Conservation (phyloP, 2,113 vertebrate genomes). For the Tretioscincus oriximinensis region DNA sequence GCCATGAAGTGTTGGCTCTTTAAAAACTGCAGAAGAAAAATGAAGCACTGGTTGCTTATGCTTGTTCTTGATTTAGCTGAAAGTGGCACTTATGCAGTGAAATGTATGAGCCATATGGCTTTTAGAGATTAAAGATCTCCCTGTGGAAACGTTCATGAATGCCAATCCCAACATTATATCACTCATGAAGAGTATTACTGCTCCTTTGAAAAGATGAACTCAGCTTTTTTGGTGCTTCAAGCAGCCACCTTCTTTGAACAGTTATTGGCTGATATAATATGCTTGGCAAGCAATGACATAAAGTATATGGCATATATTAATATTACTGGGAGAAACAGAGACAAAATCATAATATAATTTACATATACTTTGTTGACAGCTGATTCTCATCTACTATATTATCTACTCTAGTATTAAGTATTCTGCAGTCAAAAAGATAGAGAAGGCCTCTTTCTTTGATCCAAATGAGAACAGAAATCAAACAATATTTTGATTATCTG, state of each 20-base stretch:
- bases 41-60: no score
- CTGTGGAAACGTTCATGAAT: no score
- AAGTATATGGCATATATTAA: neutral
- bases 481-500: neutral
- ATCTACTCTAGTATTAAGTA: neutral
- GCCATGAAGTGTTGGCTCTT: no score
- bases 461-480: neutral
- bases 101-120: no score
- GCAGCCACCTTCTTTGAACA: neutral
- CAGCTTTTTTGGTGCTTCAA: no score
- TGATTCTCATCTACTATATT: neutral
- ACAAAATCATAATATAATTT: neutral
- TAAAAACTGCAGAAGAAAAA: no score
- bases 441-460: no score
- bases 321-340: neutral
- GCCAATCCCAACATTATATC: neutral
- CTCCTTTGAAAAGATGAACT: no score
- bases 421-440: neutral
- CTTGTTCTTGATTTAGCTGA: no score
- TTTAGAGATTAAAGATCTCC: no score
- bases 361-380: neutral
- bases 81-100: no score
- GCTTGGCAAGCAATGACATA: neutral
- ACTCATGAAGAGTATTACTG: neutral
- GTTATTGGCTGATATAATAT: neutral